Base-by-base conservation (phyloP, 1,140 invertebrate species). In the Belonocnema kinseyi region DNA sequence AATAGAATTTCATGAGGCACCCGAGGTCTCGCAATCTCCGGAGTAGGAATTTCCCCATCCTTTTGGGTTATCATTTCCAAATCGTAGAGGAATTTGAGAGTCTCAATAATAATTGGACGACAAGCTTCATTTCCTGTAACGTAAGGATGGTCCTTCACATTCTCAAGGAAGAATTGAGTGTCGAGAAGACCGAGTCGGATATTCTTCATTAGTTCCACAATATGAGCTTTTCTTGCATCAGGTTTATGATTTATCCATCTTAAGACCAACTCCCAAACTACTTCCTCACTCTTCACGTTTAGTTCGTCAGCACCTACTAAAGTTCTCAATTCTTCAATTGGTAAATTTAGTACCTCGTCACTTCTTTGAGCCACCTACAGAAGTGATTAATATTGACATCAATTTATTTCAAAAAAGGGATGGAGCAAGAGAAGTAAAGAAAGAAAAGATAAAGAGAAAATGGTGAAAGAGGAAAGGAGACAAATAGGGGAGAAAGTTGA, bases 181-280 rank as follows among this genome's bases (percentile, higher is more conserved):
- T 97, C 95, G 83, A 98, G 92, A 1, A 98, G 91, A 7, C 97
- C 97, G 3, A 98, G 92, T 19, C 97, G 93, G 79, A 97, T 95
- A 74, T 95, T 95, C 53, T 94, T 93, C 93, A 98, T 95, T 0
- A 98, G 89, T 50, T 94, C 92, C 0, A 95, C 93, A 8, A 97
- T 95, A 80, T 95, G 90, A 40, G 91, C 84, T 86, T 94, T 94
- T 11, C 96, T 92, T 7, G 86, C 88, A n/a, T 93, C 91, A 0
- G 93, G 92, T 83, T 96, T 93, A 58, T 93, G 82, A 61, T 94
- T 91, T 26, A 95, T 93, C 95, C 95, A 95, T 17, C 91, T 90
- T 5, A 95, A 73, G 0, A 94, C 91, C 12, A 93, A 86, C 78
- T 95, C 94, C 94, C 94, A 95, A 5, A 94, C 94, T 0, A 92